A percentile compares a stretch with the other conserved stretches of the same genome.
These are phyloP conservation scores for Bovichtus variegatus DNA, from an alignment of 2,797 vertebrate species.

Conservation along the genomic window DNA sequence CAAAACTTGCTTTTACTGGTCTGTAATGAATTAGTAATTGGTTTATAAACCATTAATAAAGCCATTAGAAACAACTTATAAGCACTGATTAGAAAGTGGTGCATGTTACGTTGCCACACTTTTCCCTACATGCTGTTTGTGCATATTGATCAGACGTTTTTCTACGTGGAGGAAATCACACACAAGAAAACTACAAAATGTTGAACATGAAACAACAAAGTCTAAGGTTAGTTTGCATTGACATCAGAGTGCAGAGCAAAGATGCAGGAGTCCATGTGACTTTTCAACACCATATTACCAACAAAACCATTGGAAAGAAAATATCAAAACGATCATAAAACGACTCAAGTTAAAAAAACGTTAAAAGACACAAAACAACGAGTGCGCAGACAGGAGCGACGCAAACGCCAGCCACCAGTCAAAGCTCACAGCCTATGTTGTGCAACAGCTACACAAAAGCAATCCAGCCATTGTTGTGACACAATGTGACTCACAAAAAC, in stretches of 20 bases:
- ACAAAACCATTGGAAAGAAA: neutral
- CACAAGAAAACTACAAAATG: neutral
- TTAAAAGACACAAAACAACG: neutral
- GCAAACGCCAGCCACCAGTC: too few relatives aligned
- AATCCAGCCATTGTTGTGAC: neutral
- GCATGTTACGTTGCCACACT: neutral
- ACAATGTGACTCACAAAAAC: neutral
- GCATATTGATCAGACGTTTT: neutral
- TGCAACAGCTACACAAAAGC: constrained; percentile 11
- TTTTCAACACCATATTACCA: neutral
- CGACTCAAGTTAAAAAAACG: neutral
- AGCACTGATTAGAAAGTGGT: neutral
- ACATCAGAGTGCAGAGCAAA: neutral
- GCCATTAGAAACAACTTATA: neutral
- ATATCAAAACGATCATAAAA: neutral
- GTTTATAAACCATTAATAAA: neutral
- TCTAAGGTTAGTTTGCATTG: neutral
- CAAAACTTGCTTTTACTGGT: neutral
- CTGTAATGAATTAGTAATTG: neutral
- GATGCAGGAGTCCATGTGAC: neutral
- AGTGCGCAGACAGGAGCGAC: neutral
- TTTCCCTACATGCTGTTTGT: neutral
- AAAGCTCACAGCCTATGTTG: constrained; percentile 4
- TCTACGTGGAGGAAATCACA: neutral
- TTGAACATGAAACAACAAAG: neutral